phyloP scores from a whole-genome alignment of 1,140 invertebrate genomes.

The Neotoxoptera formosana region DNA sequence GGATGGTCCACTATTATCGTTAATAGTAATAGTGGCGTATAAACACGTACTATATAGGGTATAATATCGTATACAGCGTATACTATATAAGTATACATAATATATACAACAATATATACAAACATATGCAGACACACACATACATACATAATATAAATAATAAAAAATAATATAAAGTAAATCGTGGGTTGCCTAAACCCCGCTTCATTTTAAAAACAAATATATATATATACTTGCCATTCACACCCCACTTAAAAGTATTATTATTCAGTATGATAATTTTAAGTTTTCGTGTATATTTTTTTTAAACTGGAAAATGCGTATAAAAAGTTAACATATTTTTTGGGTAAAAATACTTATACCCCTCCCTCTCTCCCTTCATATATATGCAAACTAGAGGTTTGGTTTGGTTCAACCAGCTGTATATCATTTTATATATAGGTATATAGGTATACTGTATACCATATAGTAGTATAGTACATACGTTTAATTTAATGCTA shows the following conservation, averaged over 20 bases:
- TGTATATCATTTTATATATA: neutral
- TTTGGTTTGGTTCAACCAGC: neutral
- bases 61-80: too few relatives aligned
- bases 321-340: neutral
- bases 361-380: too few relatives aligned
- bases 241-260: neutral
- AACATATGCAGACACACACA: too few relatives aligned
- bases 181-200: too few relatives aligned
- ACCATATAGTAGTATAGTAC: neutral
- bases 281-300: neutral
- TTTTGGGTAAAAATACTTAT: neutral
- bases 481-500: too few relatives aligned
- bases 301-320: neutral
- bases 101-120: too few relatives aligned
- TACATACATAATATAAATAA: too few relatives aligned
- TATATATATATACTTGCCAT: neutral
- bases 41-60: neutral
- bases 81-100: too few relatives aligned
- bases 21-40: neutral
- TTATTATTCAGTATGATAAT: neutral
- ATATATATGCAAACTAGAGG: neutral
- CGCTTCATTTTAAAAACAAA: too few relatives aligned
- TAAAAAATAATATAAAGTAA: too few relatives aligned
- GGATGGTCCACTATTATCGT: neutral
- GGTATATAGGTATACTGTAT: neutral